Base-by-base conservation (phyloP, 2,113 vertebrate genomes). In the Ploceus nigricollis region DNA sequence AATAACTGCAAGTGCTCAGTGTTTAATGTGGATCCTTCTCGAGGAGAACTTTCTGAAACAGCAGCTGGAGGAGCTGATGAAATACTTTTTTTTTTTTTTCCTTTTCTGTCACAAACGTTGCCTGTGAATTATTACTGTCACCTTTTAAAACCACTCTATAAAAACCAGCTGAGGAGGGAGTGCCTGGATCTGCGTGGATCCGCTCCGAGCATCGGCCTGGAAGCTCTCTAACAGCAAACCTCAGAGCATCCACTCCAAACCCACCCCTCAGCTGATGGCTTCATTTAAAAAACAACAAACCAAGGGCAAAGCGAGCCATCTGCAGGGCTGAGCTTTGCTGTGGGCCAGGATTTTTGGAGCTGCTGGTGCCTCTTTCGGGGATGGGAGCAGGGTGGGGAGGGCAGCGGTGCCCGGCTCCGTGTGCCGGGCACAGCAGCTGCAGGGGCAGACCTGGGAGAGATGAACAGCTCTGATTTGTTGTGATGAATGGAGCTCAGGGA, bases 401-500 rank as follows among this genome's bases (percentile, higher is more conserved):
- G 94, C 92, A 69, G 87, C 51, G 8, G 40, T 5, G n/a, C 16
- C 94, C 91, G 35, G 45, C 75, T 70, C 92, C 8, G 39, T 33
- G 48, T 33, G 88, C 83, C 8, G 22, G 89, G 72, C 60, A 10
- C 47, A 39, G 78, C 45, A 40, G 76, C 71, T 35, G 82, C 65
- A 84, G 68, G 76, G 78, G 35, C 31, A 80, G 64, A 77, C 47
- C 24, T 8, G 51, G 60, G 54, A 82, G 87, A 93, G 95, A 94
- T 73, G 33, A 71, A 9, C 82, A 51, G 87, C 82, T 9, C 79
- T 45, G 86, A 88, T 97, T 85, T 94, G 89, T 88, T 25, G 1
- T 87, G 96, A 95, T 93, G 95, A 54, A 91, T 92, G 94, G 58
- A 78, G 70, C 96, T 96, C 63, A 39, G 78, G 94, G 91, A 94